phyloP scores from a whole-genome alignment of 1,140 invertebrate species.

The Chlorops oryzae region DNA sequence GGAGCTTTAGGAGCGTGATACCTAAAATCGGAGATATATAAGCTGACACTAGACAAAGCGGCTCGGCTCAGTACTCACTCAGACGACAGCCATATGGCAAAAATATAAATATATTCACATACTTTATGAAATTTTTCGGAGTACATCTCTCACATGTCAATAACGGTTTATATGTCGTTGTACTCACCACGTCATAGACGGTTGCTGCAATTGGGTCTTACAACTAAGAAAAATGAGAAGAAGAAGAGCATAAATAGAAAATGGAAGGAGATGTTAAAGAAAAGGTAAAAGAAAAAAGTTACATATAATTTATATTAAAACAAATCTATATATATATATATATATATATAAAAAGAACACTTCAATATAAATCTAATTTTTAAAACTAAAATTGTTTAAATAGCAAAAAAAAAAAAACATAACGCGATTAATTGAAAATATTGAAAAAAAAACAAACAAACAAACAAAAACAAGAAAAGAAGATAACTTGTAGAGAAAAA shows the following conservation, averaged over 20 bases:
- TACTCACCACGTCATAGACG: not conserved
- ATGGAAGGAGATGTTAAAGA: too few relatives aligned
- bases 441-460: slow-evolving; percentile 4
- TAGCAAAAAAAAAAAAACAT: slow-evolving; percentile 4
- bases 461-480: not conserved
- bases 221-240: slow-evolving; percentile 10
- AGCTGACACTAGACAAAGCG: too few relatives aligned
- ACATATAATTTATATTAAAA: not conserved
- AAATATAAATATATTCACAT: too few relatives aligned
- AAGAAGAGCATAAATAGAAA: slow-evolving; percentile 10
- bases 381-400: slow-evolving; percentile 6
- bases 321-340: slow-evolving; percentile 5
- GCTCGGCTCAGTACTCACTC: too few relatives aligned
- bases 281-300: not conserved
- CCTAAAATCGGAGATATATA: too few relatives aligned
- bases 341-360: slow-evolving; percentile 1
- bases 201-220: slow-evolving; percentile 3
- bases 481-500: slow-evolving; percentile 1
- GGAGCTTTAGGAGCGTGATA: too few relatives aligned
- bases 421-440: not conserved
- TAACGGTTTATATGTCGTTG: not conserved
- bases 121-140: too few relatives aligned
- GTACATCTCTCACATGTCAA: too few relatives aligned
- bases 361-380: slow-evolving; percentile 4
- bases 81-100: too few relatives aligned